Conservation (phyloP, 2,113 vertebrate species). For the Miniopterus natalensis region DNA sequence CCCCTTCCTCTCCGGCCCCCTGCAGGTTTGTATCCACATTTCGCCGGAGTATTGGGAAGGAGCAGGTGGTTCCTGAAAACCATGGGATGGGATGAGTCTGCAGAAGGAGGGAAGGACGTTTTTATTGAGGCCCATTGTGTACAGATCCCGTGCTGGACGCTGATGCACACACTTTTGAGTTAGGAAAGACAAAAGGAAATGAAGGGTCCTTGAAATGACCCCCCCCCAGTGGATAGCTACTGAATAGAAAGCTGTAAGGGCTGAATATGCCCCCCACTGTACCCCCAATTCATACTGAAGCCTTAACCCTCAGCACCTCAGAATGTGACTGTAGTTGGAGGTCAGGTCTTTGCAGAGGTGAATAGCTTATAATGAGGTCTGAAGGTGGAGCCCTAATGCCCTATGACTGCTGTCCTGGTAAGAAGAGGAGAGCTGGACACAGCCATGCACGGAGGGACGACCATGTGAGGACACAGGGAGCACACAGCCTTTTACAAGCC, state of each 20-base stretch:
- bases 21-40: not conserved
- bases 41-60: not conserved
- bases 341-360: not conserved
- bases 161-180: not conserved
- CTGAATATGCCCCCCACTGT: not conserved
- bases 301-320: not conserved
- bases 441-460: not conserved
- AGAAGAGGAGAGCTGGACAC: not conserved
- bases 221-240: not conserved
- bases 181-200: not conserved
- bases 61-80: not conserved
- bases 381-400: not conserved
- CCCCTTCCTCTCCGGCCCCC: not conserved
- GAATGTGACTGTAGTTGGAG: not conserved
- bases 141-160: not conserved
- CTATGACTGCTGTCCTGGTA: not conserved
- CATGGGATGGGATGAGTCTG: not conserved
- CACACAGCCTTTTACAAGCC: not conserved
- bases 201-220: not conserved
- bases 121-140: not conserved
- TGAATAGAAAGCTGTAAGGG: not conserved
- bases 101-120: not conserved
- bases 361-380: not conserved
- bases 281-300: not conserved
- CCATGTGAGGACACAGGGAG: not conserved